Evolutionary conservation across 2,113 vertebrate species (phyloP).

Genomic region (Pheucticus melanocephalus): DNA sequence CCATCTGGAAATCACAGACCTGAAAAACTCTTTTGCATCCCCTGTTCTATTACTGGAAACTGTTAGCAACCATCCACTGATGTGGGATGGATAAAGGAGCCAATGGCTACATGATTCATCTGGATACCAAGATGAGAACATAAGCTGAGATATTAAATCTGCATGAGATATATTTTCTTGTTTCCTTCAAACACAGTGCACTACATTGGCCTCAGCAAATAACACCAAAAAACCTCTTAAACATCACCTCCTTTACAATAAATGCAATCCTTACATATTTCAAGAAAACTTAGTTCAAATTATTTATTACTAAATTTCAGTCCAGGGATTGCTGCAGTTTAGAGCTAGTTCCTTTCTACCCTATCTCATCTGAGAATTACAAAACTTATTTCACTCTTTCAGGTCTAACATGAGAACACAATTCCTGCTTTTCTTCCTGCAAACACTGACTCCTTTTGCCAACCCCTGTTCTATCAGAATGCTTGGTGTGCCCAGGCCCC

Average conservation of each 20-base stretch:
- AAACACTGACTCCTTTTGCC: not conserved
- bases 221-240: not conserved
- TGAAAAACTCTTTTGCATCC: not conserved
- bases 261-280: not conserved
- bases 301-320: not conserved
- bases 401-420: not conserved
- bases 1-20: not conserved
- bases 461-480: not conserved
- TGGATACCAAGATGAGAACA: not conserved
- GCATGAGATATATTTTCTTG: fast-evolving
- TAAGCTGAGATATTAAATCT: not conserved
- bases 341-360: not conserved
- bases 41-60: not conserved
- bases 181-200: not conserved
- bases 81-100: not conserved
- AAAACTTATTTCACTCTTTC: not conserved
- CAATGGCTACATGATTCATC: not conserved
- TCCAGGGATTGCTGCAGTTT: not conserved
- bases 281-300: not conserved
- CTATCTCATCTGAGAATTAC: not conserved
- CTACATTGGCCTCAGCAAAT: not conserved
- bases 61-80: not conserved
- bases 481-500: not conserved
- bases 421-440: not conserved
- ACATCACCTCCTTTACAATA: not conserved